Percentiles rank a stretch among this genome's conserved stretches.
phyloP scores from a whole-genome alignment of 2,797 vertebrate species.

The Helarctos malayanus region DNA sequence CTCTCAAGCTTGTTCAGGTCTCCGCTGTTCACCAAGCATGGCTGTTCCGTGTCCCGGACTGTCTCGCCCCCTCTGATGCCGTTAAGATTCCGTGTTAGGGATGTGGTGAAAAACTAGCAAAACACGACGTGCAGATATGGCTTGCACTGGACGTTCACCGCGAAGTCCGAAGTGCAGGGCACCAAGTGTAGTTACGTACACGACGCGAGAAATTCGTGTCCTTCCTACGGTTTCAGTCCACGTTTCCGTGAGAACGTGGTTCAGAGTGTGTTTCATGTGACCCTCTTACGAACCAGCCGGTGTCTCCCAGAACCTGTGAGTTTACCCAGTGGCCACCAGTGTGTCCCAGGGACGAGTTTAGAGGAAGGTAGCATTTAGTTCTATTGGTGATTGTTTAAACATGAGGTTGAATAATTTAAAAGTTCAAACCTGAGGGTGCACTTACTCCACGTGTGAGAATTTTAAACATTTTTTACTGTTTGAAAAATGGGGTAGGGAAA shows the following conservation, averaged over 20 bases:
- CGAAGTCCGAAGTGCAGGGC: neutral
- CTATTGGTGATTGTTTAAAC: neutral
- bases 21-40: rapidly evolving
- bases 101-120: neutral
- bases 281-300: neutral
- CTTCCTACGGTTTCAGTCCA: neutral
- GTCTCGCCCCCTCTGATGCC: neutral
- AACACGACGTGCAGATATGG: rapidly evolving
- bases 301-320: neutral
- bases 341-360: neutral
- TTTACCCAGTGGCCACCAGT: neutral
- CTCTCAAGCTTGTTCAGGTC: neutral
- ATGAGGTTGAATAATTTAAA: neutral
- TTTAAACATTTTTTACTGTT: neutral
- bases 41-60: neutral
- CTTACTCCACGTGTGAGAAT: neutral
- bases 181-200: neutral
- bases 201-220: neutral
- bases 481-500: neutral
- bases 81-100: neutral
- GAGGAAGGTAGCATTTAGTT: neutral
- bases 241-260: neutral
- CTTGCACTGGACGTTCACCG: neutral
- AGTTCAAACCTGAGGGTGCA: neutral
- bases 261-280: neutral